These are phyloP conservation scores for Hippocampus mohnikei DNA, from an alignment of 2,113 vertebrate species.

Conservation along the genomic window DNA sequence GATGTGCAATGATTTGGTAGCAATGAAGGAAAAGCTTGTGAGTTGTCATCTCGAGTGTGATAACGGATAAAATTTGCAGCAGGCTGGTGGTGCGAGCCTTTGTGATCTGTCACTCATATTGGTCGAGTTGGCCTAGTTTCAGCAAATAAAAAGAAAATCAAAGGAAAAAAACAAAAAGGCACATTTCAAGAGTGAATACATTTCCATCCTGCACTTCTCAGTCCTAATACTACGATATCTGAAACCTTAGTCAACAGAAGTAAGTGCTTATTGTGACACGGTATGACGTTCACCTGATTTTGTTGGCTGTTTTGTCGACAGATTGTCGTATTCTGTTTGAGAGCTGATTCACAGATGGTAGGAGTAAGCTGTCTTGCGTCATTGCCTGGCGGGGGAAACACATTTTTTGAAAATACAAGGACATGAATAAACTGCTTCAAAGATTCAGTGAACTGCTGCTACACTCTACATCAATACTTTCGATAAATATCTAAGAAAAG, in stretches of 20 bases:
- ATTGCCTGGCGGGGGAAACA: conserved; percentile 74
- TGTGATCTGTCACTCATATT: conserved; percentile 46
- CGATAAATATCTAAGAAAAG: background rate
- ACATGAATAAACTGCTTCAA: background rate
- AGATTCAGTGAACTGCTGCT: background rate
- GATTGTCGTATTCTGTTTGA: conserved; percentile 90
- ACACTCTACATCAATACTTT: background rate
- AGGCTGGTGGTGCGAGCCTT: conserved; percentile 14
- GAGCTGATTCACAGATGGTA: conserved; percentile 91
- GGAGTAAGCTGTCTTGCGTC: conserved; percentile 82
- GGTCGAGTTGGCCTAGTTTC: conserved; percentile 16
- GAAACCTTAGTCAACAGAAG: background rate
- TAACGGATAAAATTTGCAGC: conserved; percentile 19
- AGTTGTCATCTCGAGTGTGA: conserved; percentile 8
- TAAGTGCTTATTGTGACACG: background rate
- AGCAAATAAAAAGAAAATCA: conserved; percentile 9
- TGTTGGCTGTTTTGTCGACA: conserved; percentile 91
- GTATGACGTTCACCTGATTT: conserved; percentile 82
- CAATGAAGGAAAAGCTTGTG: conserved; percentile 8
- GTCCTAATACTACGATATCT: background rate
- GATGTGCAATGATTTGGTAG: background rate
- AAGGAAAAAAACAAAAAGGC: background rate
- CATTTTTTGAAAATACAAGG: background rate
- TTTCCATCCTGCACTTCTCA: background rate
- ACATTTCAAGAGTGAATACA: background rate